phyloP scores from a whole-genome alignment of 2,888 invertebrate genomes.

The Sesamia inferens region DNA sequence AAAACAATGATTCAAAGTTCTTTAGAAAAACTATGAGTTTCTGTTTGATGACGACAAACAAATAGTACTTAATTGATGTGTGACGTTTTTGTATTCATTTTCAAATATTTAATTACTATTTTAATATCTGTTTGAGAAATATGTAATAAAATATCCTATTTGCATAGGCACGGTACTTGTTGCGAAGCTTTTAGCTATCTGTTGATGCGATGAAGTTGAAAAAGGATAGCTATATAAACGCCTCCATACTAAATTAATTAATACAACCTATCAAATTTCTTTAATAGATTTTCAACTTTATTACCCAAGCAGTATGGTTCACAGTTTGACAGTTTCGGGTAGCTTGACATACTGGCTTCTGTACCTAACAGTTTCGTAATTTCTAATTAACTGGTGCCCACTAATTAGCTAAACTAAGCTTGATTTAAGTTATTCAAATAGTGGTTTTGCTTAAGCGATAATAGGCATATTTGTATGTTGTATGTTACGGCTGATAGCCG shows the following conservation, averaged over 20 bases:
- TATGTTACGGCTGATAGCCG: background rate
- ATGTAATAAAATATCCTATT: background rate
- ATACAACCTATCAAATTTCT: too few relatives aligned
- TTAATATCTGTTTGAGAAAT: background rate
- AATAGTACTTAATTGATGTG: slow-evolving; percentile 11
- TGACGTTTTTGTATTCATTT: slow-evolving; percentile 37
- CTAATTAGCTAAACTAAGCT: slow-evolving; percentile 1
- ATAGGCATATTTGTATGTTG: background rate
- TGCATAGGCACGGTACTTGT: background rate
- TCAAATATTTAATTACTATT: slow-evolving; percentile 20
- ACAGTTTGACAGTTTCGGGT: too few relatives aligned
- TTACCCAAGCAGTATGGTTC: too few relatives aligned
- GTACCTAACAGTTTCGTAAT: background rate
- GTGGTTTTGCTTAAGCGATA: background rate
- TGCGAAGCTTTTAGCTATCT: background rate
- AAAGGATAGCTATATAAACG: background rate
- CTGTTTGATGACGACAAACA: slow-evolving; percentile 32
- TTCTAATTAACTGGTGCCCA: background rate
- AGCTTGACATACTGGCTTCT: too few relatives aligned
- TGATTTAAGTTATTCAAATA: background rate
- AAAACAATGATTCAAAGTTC: slow-evolving; percentile 34
- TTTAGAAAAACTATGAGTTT: slow-evolving; percentile 28
- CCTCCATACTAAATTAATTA: too few relatives aligned
- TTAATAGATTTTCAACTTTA: too few relatives aligned
- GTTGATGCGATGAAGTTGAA: background rate